A percentile compares a stretch with the other conserved stretches of the same genome.
Conservation (phyloP, 1,140 invertebrate genomes). For the Tribolium madens region DNA sequence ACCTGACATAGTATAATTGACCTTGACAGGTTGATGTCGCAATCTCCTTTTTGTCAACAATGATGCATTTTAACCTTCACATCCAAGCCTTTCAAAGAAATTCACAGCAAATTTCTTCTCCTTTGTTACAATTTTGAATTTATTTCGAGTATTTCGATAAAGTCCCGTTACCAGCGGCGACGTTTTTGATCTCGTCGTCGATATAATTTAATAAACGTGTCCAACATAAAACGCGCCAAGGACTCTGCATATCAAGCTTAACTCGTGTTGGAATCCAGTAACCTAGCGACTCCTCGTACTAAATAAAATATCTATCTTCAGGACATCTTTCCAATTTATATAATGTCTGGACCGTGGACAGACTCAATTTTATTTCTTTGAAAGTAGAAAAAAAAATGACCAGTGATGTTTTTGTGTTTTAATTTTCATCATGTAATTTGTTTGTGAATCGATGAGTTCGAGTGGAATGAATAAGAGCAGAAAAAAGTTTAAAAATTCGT, state of each 20-base stretch:
- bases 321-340: slow-evolving; percentile 40
- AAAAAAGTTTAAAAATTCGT: background rate
- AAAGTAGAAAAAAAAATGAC: too few relatives aligned
- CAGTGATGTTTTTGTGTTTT: too few relatives aligned
- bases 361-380: too few relatives aligned
- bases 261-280: slow-evolving; percentile 26
- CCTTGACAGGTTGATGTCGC: slow-evolving; percentile 29
- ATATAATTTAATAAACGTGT: slow-evolving; percentile 33
- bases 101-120: background rate
- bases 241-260: slow-evolving; percentile 31
- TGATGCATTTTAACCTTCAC: slow-evolving; percentile 20
- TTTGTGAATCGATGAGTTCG: background rate
- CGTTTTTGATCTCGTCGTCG: slow-evolving; percentile 27
- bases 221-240: background rate
- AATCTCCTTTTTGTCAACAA: slow-evolving; percentile 3
- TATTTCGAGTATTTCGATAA: slow-evolving; percentile 2
- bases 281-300: slow-evolving; percentile 19
- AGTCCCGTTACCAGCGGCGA: slow-evolving; percentile 20
- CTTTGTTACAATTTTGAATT: slow-evolving; percentile 3
- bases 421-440: too few relatives aligned
- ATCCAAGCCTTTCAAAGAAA: background rate
- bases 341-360: slow-evolving; percentile 10
- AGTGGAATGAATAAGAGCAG: background rate
- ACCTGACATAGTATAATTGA: slow-evolving; percentile 23
- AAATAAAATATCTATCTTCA: slow-evolving; percentile 27